Evolutionary conservation across 2,797 vertebrate species (phyloP), one percentile per base, ranked within the genome.

Genomic region (Emys orbicularis): DNA sequence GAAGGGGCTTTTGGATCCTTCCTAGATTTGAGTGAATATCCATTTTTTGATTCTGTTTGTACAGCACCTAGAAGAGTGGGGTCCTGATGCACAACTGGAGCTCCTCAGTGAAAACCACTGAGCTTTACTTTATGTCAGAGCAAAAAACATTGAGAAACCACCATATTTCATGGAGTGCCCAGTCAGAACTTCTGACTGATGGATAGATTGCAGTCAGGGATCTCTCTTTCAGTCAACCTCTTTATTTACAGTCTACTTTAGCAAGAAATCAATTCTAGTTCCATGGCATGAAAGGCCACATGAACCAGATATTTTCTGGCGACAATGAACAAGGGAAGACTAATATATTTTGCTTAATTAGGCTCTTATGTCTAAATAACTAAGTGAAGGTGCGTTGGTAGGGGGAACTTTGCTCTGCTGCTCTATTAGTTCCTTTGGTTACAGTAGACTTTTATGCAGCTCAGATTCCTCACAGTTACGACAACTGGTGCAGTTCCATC

Each of bases 191-290:
- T 79, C 87, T 83, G 9, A 52, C 44, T 83, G 11, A 87, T 83
- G 13, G 59, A 31, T 74, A 54, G 27, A 13, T 16, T 72, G 56
- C 18, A 12, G 53, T 41, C 27, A 31, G 27, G 15, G 65, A 68
- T 84, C 84, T 57, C 56, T 95, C 83, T 84, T 41, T 90, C 65
- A 54, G 53, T 34, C n/a, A 76, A 25, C 83, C 84, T 87, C 91
- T 50, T 23, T 88, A 2, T 52, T 86, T 92, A 57, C 19, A 83
- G 8, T 68, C 81, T 2, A 6, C 47, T 79, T 3, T 72, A 65
- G 11, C 65, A 72, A 86, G 76, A 87, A 50, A 6, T 16, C 1
- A 54, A 37, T 89, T 25, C 29, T n/a, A 61, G 31, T 44, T 47
- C 74, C 21, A 59, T 54, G 9, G 47, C n/a, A 49, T n/a, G 23